A percentile compares a stretch with the other conserved stretches of the same genome.
Evolutionary conservation across 2,797 vertebrate genomes (phyloP).

Genomic region (Sebastes reedi): DNA sequence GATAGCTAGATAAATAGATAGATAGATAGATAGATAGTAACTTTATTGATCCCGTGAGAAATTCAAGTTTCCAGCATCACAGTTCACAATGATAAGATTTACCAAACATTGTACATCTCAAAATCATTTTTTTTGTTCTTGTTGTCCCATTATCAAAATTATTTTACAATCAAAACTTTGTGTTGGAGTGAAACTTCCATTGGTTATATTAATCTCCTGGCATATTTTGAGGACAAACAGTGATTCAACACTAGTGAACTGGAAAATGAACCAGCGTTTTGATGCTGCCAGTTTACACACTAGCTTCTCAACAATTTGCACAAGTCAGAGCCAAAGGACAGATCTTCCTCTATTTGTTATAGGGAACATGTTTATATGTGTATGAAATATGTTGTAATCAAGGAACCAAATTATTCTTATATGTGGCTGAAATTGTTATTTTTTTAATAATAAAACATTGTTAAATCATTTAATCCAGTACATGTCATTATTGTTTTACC

Average conservation of each 20-base stretch:
- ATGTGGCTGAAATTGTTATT: constrained; percentile 22
- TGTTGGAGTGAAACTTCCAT: neutral
- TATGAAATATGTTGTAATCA: constrained; percentile 25
- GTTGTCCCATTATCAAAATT: neutral
- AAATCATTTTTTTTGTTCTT: neutral
- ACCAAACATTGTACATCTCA: neutral
- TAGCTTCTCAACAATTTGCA: neutral
- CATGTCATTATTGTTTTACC: neutral
- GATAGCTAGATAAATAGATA: too few species aligned
- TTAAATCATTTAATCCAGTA: constrained; percentile 10
- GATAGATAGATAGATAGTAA: too few species aligned
- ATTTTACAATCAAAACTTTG: neutral
- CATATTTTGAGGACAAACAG: neutral
- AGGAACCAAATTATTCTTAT: neutral
- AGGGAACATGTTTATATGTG: neutral
- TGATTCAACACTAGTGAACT: neutral
- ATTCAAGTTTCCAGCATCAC: too few species aligned
- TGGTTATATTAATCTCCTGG: neutral
- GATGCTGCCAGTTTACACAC: neutral
- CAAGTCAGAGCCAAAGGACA: neutral
- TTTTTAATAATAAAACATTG: constrained; percentile 44
- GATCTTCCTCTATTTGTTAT: neutral
- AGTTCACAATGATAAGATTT: neutral
- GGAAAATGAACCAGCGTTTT: neutral
- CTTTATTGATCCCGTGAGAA: too few species aligned